phyloP scores from a whole-genome alignment of 1,140 invertebrate genomes.

The Hermatobates lingyangjiaoensis region DNA sequence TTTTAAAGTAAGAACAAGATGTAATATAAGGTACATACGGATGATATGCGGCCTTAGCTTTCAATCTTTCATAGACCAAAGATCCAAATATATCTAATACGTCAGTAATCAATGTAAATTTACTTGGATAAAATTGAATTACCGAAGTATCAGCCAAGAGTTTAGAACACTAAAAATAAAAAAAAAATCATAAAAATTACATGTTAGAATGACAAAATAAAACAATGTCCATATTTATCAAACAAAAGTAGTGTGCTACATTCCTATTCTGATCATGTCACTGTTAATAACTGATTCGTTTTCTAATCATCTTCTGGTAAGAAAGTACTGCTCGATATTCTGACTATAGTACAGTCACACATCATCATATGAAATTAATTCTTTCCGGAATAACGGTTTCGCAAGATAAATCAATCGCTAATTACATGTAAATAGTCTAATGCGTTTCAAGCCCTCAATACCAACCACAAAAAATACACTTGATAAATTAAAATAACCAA shows the following conservation, averaged over 20 bases:
- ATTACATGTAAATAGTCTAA: too few species aligned
- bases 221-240: not conserved
- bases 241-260: not conserved
- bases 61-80: slow-evolving; percentile 73
- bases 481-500: too few species aligned
- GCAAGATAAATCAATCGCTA: too few species aligned
- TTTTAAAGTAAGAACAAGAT: too few species aligned
- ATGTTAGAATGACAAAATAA: not conserved
- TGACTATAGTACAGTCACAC: too few species aligned
- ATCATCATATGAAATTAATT: too few species aligned
- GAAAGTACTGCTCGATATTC: not conserved
- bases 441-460: too few species aligned
- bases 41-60: slow-evolving; percentile 51
- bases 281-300: not conserved
- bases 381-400: not conserved
- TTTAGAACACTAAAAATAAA: slow-evolving; percentile 63
- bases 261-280: not conserved
- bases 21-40: slow-evolving; percentile 18
- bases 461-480: too few species aligned
- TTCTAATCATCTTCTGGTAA: not conserved
- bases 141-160: slow-evolving; percentile 71
- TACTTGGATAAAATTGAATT: slow-evolving; percentile 90
- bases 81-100: slow-evolving; percentile 89
- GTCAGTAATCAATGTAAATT: slow-evolving; percentile 90
- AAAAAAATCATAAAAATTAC: slow-evolving; percentile 7